These are phyloP conservation scores for Coregonus ussuriensis DNA, from an alignment of 2,797 vertebrate species.

Conservation along the genomic window DNA sequence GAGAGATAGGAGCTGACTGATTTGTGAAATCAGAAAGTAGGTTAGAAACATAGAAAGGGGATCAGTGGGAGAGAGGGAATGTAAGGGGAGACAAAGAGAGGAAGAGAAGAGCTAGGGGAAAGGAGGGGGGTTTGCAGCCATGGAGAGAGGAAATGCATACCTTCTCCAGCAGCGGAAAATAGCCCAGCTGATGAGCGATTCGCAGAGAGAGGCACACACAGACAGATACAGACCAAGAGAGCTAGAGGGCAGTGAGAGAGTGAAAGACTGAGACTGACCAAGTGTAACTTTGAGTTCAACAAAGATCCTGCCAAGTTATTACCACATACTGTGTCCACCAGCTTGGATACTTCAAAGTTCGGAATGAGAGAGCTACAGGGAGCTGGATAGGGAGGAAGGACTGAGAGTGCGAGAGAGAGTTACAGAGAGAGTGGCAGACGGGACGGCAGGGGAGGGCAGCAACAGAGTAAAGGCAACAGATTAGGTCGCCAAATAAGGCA, in stretches of 20 bases:
- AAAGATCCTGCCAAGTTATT: conserved; percentile 12
- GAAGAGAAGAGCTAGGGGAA: background rate
- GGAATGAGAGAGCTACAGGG: background rate
- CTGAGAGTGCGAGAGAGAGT: background rate
- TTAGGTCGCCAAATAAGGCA: background rate
- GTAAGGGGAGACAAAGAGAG: conserved; percentile 7
- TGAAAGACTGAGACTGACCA: background rate
- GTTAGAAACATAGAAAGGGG: conserved; percentile 35
- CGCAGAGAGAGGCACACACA: conserved; percentile 21
- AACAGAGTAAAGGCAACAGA: background rate
- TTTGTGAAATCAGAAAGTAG: conserved; percentile 10
- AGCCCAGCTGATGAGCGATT: conserved; percentile 34
- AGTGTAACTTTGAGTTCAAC: background rate
- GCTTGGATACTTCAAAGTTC: background rate
- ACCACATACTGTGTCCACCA: conserved; percentile 1
- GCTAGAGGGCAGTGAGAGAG: background rate
- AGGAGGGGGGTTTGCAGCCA: conserved; percentile 23
- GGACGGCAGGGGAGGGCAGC: background rate
- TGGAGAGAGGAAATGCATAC: conserved; percentile 48
- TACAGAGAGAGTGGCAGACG: background rate
- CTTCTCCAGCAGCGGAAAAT: conserved; percentile 52
- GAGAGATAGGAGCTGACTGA: background rate
- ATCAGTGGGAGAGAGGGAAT: conserved; percentile 39
- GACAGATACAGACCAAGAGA: conserved; percentile 6
- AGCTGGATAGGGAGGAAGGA: conserved; percentile 10